Base-by-base conservation (phyloP, 2,888 invertebrate species). In the Catocala fraxini region DNA sequence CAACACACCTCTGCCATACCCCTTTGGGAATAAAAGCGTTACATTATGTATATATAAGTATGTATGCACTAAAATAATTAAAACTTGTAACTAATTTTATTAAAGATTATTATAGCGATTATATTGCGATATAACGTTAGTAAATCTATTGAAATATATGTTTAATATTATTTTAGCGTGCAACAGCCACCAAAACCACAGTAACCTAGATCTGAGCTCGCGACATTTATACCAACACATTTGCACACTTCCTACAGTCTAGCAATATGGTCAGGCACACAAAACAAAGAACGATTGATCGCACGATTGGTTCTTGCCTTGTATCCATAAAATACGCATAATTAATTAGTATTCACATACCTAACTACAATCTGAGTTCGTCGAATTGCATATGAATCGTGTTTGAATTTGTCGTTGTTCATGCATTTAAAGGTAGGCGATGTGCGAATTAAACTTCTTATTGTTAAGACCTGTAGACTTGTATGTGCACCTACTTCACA, bases 321-420 rank as follows among this genome's bases (percentile, higher is more conserved):
- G 69, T 74, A 77, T 63, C 69, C 77, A 76, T 71, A 71, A 75
- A 68, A 78, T 76, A 72, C 74, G 71, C 69, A 79, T 77, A 46
- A 79, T 79, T 80, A 80, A 87, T 89, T 86, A 88, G 88, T 89
- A 91, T 91, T 90, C 89, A 88, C 79, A 77, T 76, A 25, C 25
- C 25, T 25, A 79, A 82, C 80, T 83, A 87, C 86, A 84, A 87
- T 87, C 80, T 83, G 80, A 76, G 83, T 87, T 89, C 86, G 80
- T 83, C 75, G 84, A 84, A 86, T 86, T 89, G 89, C 89, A 90
- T 88, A 87, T 86, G 83, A 86, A 88, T 86, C 83, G 81, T 82
- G 83, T 84, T 86, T 84, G 86, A 83, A 82, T 89, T 84, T 86
- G 84, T 81, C 75, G 85, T 83, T 78, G 75, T 82, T 84, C 83